Evolutionary conservation across 2,888 invertebrate genomes (phyloP).

Genomic region (Crematogaster levior): DNA sequence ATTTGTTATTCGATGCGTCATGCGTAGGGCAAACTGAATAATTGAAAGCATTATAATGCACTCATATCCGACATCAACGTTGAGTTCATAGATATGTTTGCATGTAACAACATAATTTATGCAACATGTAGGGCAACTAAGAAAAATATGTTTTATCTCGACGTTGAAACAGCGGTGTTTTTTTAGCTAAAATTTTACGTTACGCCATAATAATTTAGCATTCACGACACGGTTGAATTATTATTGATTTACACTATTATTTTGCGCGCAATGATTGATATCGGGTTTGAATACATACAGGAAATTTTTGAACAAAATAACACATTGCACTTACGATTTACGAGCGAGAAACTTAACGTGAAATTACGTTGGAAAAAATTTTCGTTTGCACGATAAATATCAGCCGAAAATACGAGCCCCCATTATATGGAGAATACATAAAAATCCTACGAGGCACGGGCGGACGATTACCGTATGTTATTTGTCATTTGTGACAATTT

Average conservation of each 20-base stretch:
- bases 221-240: neutral
- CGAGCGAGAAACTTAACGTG: neutral
- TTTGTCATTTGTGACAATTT: conserved; percentile 40
- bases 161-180: neutral
- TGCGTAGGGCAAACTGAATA: conserved; percentile 38
- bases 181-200: conserved; percentile 23
- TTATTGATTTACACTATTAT: conserved; percentile 17
- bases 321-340: neutral
- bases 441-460: conserved; percentile 16
- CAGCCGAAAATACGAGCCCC: neutral
- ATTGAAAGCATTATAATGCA: conserved; percentile 35
- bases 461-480: conserved; percentile 41
- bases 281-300: neutral
- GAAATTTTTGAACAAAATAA: conserved; percentile 11
- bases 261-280: neutral
- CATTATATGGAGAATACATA: neutral
- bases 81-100: conserved; percentile 17
- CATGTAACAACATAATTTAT: neutral
- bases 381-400: conserved; percentile 36
- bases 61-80: conserved; percentile 8
- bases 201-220: neutral
- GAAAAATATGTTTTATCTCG: neutral
- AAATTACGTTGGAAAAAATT: conserved; percentile 25
- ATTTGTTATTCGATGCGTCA: conserved; percentile 43
- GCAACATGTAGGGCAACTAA: neutral